Evolutionary conservation across 2,888 invertebrate genomes (phyloP), one percentile per base, ranked within the genome.

Genomic region (Euplagia quadripunctaria): DNA sequence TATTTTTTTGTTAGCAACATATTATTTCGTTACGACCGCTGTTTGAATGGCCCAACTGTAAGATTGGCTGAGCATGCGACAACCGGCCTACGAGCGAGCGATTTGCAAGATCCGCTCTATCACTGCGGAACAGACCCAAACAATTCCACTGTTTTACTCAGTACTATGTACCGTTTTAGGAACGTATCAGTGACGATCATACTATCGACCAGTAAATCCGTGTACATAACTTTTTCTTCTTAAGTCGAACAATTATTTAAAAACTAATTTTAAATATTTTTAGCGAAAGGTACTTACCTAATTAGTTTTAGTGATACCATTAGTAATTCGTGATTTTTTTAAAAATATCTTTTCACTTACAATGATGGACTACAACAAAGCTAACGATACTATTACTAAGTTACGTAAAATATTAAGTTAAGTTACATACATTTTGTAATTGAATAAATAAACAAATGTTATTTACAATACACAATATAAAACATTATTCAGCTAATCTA

Each of bases 101-200:
- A 94, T 94, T 93, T 93, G 92, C 92, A 92, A 93, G 92, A 93
- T 93, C 92, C 90, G 87, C 90, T 93, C 91, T 94, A 93, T 93
- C 93, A 90, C 90, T 86, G 81, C 83, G 86, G 83, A 89, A 88
- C 91, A 92, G 90, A 85, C 90, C 81, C 85, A 79, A 87, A 90
- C 89, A 85, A 88, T 89, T 83, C 84, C 83, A 87, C 86, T 86
- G 86, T 86, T 89, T 88, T 87, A 76, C 72, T 82, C 65, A 58
- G 20, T 4, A 58, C 64, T 64, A 66, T 73, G 63, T 42, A 31
- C 64, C 67, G 52, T 63, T 77, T 74, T 72, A 79, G 70, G 67
- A 83, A 72, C 70, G 41, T 49, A 51, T 71, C 75, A 70, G 68
- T 58, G 42, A 66, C 31, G 31, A 46, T 64, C 51, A 43, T 46